phyloP scores from a whole-genome alignment of 2,797 vertebrate species.

The Aulostomus chinensis region DNA sequence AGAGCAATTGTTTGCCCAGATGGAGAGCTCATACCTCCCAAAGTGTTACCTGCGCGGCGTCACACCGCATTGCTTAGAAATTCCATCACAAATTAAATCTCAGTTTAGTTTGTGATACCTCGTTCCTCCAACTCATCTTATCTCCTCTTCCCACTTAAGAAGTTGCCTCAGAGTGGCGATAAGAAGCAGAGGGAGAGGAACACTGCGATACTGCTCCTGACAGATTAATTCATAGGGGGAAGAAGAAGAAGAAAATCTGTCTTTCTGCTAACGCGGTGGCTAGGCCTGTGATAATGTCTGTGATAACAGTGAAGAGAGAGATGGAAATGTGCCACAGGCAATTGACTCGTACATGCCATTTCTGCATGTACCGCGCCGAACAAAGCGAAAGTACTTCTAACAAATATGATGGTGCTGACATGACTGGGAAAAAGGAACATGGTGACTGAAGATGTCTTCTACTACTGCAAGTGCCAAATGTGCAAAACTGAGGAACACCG shows the following conservation, averaged over 20 bases:
- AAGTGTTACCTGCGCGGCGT: slow-evolving; percentile 53
- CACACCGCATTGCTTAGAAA: slow-evolving; percentile 35
- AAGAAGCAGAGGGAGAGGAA: slow-evolving; percentile 47
- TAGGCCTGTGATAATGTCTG: slow-evolving; percentile 39
- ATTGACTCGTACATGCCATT: slow-evolving; percentile 15
- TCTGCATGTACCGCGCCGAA: slow-evolving; percentile 24
- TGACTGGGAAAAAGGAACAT: background rate
- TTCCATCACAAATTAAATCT: slow-evolving; percentile 74
- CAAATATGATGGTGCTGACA: background rate
- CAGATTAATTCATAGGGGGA: slow-evolving; percentile 49
- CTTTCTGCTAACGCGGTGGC: slow-evolving; percentile 34
- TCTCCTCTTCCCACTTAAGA: slow-evolving; percentile 63
- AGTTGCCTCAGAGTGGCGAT: slow-evolving; percentile 58
- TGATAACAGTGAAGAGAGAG: slow-evolving; percentile 28
- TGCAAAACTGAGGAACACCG: no score
- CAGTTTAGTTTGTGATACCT: slow-evolving; percentile 59
- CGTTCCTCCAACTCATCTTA: slow-evolving; percentile 63
- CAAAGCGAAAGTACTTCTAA: slow-evolving; percentile 26
- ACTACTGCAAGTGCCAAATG: no score
- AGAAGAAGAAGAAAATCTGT: background rate
- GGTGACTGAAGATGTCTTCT: slow-evolving; percentile 1
- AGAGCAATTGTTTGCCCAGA: slow-evolving; percentile 70
- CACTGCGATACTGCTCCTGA: slow-evolving; percentile 44
- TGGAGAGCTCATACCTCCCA: slow-evolving; percentile 52
- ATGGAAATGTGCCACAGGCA: slow-evolving; percentile 40